These are phyloP conservation scores for Anser brachyrhynchus DNA, from an alignment of 2,113 vertebrate genomes.

Conservation along the genomic window DNA sequence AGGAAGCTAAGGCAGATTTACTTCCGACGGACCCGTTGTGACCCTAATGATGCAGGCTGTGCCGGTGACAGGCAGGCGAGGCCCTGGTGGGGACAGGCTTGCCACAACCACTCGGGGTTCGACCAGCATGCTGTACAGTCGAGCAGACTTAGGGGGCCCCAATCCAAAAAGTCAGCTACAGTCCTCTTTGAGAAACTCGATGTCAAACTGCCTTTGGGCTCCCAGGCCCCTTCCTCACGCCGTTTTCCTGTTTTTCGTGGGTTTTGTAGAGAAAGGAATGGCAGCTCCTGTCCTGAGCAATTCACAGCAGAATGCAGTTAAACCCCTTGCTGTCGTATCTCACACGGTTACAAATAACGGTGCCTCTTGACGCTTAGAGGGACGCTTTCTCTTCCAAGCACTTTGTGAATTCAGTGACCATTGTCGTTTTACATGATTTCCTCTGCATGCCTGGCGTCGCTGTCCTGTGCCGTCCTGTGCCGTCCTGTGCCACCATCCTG, in stretches of 20 bases:
- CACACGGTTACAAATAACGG: background rate
- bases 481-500: no score
- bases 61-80: accelerated
- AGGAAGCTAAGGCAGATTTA: background rate
- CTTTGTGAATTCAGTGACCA: background rate
- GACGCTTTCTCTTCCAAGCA: background rate
- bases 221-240: background rate
- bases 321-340: background rate
- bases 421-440: background rate
- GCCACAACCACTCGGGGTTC: no score
- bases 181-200: background rate
- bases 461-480: no score
- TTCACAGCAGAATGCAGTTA: background rate
- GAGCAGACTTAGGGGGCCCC: background rate
- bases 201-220: background rate
- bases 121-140: accelerated
- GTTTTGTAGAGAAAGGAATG: background rate
- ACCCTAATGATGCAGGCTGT: background rate
- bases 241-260: background rate
- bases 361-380: background rate
- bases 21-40: background rate
- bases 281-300: background rate
- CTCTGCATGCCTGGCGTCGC: no score
- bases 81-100: no score
- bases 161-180: accelerated